Evolutionary conservation across 2,797 vertebrate genomes (phyloP), one percentile per base, ranked within the genome.

Genomic region (Eulemur coronatus): DNA sequence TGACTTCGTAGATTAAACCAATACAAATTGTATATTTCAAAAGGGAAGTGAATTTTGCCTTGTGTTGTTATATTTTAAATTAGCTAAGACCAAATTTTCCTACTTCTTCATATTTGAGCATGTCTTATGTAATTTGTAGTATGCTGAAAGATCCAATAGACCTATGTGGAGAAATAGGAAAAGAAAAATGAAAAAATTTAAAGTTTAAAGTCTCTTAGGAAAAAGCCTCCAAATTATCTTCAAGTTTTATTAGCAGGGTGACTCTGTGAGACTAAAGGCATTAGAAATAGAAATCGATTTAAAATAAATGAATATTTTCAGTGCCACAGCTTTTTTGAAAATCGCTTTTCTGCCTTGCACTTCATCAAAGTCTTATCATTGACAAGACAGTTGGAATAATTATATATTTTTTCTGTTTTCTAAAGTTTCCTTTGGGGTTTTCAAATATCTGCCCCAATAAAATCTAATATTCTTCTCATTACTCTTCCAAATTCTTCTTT

Each of bases 221-320:
- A 57, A 93, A 94, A 91, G 10, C 13, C 46, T 95, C 17, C 73
- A 95, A 75, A 33, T 86, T 84, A 91, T 94, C 46, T 93, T 82
- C 78, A 89, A 20, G 6, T 84, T 96, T 92, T 89, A 2, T 91
- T 48, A 75, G 69, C 41, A 63, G 18, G 7, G 14, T 76, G 93
- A 80, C 61, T 91, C 52, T 63, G 26, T 84, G 14, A 91, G 87
- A 94, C 75, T 92, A 92, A 92, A 95, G 65, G 13, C 24, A 76
- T 70, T 89, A 57, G 30, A 92, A 84, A 79, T 18, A 95, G 22
- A 94, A 84, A 89, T 67, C 55, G 24, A 89, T 50, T 89, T 88
- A 59, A 79, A 79, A 57, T 80, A 52, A 75, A 75, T 46, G 35
- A 57, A 80, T 57, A 80, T 57, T 80, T 80, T 9, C n/a, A 41